These are phyloP conservation scores for Helobdella robusta DNA, from an alignment of 2,888 invertebrate species.

Conservation along the genomic window DNA sequence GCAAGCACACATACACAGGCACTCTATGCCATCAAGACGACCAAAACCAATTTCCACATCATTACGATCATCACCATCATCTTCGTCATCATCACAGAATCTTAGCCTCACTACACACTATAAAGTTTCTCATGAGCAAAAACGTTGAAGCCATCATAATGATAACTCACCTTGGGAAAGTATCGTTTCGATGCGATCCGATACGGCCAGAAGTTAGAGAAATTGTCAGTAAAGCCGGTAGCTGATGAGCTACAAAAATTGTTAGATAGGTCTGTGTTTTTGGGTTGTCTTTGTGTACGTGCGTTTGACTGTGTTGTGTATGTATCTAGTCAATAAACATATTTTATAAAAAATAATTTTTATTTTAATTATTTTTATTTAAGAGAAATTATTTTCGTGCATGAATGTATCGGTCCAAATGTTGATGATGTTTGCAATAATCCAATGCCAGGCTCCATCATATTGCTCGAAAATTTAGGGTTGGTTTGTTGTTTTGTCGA, in stretches of 20 bases:
- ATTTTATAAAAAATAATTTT: neutral
- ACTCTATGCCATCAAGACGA: too few relatives aligned
- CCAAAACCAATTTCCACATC: too few relatives aligned
- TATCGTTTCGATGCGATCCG: too few relatives aligned
- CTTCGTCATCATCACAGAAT: conserved; percentile 56
- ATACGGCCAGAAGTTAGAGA: conserved; percentile 74
- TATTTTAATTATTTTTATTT: conserved; percentile 2
- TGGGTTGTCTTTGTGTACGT: neutral
- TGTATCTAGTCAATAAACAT: neutral
- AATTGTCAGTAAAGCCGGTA: conserved; percentile 85
- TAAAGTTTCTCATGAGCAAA: conserved; percentile 82
- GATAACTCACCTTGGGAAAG: conserved; percentile 92
- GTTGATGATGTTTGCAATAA: conserved; percentile 82
- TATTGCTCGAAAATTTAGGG: conserved; percentile 88
- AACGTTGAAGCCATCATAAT: conserved; percentile 89
- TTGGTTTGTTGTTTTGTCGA: too few relatives aligned
- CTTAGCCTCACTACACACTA: conserved; percentile 81
- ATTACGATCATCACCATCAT: too few relatives aligned
- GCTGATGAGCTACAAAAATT: conserved; percentile 78
- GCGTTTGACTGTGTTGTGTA: neutral
- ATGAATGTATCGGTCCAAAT: conserved; percentile 83
- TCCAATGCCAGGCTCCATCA: conserved; percentile 77
- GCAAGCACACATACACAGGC: too few relatives aligned
- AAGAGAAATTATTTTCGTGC: conserved; percentile 57
- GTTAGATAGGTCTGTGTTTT: conserved; percentile 58